Base-by-base conservation (phyloP, 2,888 invertebrate species). In the Chymomyza caudatula region DNA sequence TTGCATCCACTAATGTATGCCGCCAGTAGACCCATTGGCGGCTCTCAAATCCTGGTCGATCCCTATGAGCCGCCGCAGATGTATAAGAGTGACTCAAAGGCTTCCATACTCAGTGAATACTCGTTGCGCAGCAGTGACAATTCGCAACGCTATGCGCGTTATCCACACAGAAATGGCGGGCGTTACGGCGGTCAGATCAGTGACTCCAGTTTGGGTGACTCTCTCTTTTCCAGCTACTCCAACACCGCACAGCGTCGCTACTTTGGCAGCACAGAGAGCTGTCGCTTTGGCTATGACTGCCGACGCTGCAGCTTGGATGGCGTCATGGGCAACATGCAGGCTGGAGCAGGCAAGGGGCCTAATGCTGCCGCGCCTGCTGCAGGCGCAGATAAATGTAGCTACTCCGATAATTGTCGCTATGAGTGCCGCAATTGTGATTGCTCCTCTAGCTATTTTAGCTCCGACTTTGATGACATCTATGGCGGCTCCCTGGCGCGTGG, bases 341-440 rank as follows among this genome's bases (percentile, higher is more conserved):
- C 22, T 0, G 53, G 42, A 25, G 51, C 42, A 0, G 62, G 29
- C 37, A 56, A 54, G 22, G 23, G 53, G 13, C 13, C 23, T 5
- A 54, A 29, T 13, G 58, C 37, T 15, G 57, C 65, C 66, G 58
- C 70, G 78, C 4, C 71, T 65, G 63, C 69, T 22, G 77, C 78
- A 15, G 77, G 76, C 1, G 58, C 62, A 0, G 90, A 90, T 5
- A 90, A 90, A 70, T 90, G 90, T 70, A 89, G 88, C 65, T 90
- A 88, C 60, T 90, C 90, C 5, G 90, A 90, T 65, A 90, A 88
- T 22, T 90, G 90, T 63, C 88, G 89, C 2, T 90, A 90, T 42
- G 90, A 90, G 71, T 91, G 90, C 60, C 82, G 88, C 8, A 90
- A 91, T 43, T 91, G 91, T 60, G 91, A 91, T 55, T 91, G 90